phyloP scores from a whole-genome alignment of 2,888 invertebrate species.

The Chromoteleia sp. region DNA sequence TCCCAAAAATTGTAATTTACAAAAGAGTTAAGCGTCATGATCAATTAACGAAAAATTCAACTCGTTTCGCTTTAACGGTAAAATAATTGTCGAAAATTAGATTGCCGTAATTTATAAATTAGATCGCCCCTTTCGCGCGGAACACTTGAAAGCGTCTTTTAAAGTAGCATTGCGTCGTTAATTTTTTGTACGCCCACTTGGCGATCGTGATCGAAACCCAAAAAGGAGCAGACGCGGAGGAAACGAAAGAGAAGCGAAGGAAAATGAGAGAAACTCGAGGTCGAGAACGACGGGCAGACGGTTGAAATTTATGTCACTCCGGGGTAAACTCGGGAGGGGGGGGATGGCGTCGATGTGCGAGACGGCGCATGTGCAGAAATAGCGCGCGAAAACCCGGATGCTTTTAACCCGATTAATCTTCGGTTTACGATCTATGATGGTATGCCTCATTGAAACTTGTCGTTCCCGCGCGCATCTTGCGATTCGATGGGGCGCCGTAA shows the following conservation, averaged over 20 bases:
- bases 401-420: conserved; percentile 67
- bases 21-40: conserved; percentile 1
- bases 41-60: conserved; percentile 17
- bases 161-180: conserved; percentile 9
- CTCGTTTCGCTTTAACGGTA: neutral
- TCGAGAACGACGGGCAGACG: conserved; percentile 44
- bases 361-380: conserved; percentile 41
- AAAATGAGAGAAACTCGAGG: conserved; percentile 36
- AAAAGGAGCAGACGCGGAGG: conserved; percentile 16
- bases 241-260: no score
- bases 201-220: conserved; percentile 12
- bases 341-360: neutral
- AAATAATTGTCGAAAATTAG: conserved; percentile 15
- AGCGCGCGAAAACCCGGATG: conserved; percentile 59
- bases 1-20: conserved; percentile 2
- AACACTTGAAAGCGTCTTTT: conserved; percentile 11
- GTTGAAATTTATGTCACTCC: conserved; percentile 59
- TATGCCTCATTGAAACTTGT: conserved; percentile 68
- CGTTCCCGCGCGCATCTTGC: conserved; percentile 52
- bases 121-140: neutral
- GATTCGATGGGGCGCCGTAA: conserved; percentile 44
- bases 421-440: conserved; percentile 63
- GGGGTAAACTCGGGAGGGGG: conserved; percentile 39
- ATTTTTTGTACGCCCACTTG: conserved; percentile 7
- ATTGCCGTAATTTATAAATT: conserved; percentile 6